Percentiles rank a stretch among this genome's conserved stretches.
These are phyloP conservation scores for Brachionichthys hirsutus DNA, from an alignment of 2,113 vertebrate genomes.

Conservation along the genomic window DNA sequence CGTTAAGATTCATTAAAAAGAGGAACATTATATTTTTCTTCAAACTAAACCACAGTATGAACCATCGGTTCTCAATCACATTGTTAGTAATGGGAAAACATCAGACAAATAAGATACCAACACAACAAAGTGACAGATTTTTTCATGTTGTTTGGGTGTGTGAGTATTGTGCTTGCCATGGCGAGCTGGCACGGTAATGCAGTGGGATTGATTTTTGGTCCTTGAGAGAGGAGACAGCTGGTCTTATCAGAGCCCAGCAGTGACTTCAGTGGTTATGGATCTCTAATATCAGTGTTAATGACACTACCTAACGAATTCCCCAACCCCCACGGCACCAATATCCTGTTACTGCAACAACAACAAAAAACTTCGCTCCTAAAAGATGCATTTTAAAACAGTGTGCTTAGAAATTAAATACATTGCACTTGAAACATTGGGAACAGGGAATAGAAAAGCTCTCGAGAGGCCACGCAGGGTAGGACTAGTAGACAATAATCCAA, in stretches of 20 bases:
- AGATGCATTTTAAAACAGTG: slow-evolving; percentile 36
- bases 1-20: slow-evolving; percentile 9
- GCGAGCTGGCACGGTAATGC: slow-evolving; percentile 31
- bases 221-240: slow-evolving; percentile 51
- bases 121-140: slow-evolving; percentile 10
- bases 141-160: slow-evolving; percentile 11
- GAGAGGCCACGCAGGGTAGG: slow-evolving; percentile 13
- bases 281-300: slow-evolving; percentile 38
- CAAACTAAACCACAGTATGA: slow-evolving; percentile 65
- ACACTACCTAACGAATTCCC: slow-evolving; percentile 9
- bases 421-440: slow-evolving; percentile 59
- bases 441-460: slow-evolving; percentile 15
- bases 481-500: slow-evolving; percentile 18
- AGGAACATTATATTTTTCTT: slow-evolving; percentile 34
- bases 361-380: slow-evolving; percentile 13
- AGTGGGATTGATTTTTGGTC: slow-evolving; percentile 55
- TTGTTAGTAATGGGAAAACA: slow-evolving; percentile 50
- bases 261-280: slow-evolving; percentile 56
- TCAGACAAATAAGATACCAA: slow-evolving; percentile 30
- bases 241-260: slow-evolving; percentile 51
- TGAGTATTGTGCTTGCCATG: slow-evolving; percentile 1
- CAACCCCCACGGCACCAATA: slow-evolving; percentile 8
- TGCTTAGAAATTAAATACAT: slow-evolving; percentile 53
- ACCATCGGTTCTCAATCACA: slow-evolving; percentile 47
- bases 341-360: slow-evolving; percentile 30